A percentile compares a stretch with the other conserved stretches of the same genome.
These are phyloP conservation scores for Drosophila mettleri DNA, from an alignment of 2,888 invertebrate genomes.

Conservation along the genomic window DNA sequence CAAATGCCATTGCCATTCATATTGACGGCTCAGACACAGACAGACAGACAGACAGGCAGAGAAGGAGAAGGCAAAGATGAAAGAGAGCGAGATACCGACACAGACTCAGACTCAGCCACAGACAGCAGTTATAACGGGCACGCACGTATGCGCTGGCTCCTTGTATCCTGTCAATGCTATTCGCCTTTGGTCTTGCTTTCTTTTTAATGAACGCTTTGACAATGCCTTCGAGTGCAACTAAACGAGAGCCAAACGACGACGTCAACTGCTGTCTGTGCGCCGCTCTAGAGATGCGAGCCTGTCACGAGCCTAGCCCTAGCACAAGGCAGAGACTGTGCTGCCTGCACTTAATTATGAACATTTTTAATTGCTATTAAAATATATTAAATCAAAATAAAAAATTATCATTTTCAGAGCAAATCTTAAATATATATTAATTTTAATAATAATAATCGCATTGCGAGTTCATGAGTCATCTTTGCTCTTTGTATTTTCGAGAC, in stretches of 20 bases:
- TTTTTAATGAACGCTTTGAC: slow-evolving; percentile 79
- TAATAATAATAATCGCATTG: too few relatives aligned
- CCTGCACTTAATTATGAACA: neutral
- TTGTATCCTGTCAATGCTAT: slow-evolving; percentile 43
- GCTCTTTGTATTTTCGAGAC: too few relatives aligned
- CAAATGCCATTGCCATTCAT: slow-evolving; percentile 60
- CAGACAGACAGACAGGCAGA: slow-evolving; percentile 6
- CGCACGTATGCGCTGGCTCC: slow-evolving; percentile 46
- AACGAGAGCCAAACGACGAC: slow-evolving; percentile 57
- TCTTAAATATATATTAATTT: too few relatives aligned
- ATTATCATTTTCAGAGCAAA: too few relatives aligned
- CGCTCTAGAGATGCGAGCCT: slow-evolving; percentile 8
- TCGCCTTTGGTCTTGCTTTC: slow-evolving; percentile 35
- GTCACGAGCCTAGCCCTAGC: neutral
- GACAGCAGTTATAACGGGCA: slow-evolving; percentile 35
- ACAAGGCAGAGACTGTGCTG: neutral
- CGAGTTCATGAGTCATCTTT: neutral
- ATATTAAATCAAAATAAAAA: too few relatives aligned
- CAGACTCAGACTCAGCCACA: neutral
- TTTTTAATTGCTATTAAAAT: neutral
- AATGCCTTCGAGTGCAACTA: slow-evolving; percentile 72
- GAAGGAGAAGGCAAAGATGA: slow-evolving; percentile 12
- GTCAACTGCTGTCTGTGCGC: slow-evolving; percentile 36
- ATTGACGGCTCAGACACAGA: slow-evolving; percentile 31
- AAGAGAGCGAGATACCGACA: neutral